These are phyloP conservation scores for western clawed frog (Xenopus tropicalis) DNA, from an alignment of 2,113 vertebrate species.

Conservation along the genomic window DNA sequence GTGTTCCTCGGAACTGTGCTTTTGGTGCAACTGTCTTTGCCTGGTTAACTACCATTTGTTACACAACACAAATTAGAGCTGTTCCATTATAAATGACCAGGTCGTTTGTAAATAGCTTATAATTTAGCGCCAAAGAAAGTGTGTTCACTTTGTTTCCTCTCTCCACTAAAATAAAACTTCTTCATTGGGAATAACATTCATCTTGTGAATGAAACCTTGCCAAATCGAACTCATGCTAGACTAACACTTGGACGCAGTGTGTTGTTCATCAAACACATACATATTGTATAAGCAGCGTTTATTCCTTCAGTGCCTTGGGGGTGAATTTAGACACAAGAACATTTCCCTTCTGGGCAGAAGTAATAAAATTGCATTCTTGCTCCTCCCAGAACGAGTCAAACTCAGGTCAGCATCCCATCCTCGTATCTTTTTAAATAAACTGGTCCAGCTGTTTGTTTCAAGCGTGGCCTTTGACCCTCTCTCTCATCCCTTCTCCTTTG, in stretches of 20 bases:
- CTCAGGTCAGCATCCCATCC: slow-evolving; percentile 75
- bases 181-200: not conserved
- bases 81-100: not conserved
- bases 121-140: not conserved
- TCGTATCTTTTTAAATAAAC: slow-evolving; percentile 88
- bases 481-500: slow-evolving; percentile 67
- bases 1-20: slow-evolving; percentile 19
- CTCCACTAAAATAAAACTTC: not conserved
- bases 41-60: slow-evolving; percentile 37
- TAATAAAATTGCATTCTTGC: slow-evolving; percentile 79
- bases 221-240: slow-evolving; percentile 45
- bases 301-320: slow-evolving; percentile 62
- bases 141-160: not conserved
- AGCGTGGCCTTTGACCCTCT: slow-evolving; percentile 78
- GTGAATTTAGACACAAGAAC: slow-evolving; percentile 68
- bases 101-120: not conserved
- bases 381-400: slow-evolving; percentile 77
- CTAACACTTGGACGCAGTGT: slow-evolving; percentile 50
- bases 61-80: slow-evolving; percentile 19
- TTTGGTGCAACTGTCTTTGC: slow-evolving; percentile 28
- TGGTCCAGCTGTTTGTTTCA: slow-evolving; percentile 79
- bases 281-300: slow-evolving; percentile 52
- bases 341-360: slow-evolving; percentile 76
- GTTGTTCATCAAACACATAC: slow-evolving; percentile 30
- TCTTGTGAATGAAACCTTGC: not conserved